Conservation (phyloP, 2,797 vertebrate species). For the Ceyx erithaca region DNA sequence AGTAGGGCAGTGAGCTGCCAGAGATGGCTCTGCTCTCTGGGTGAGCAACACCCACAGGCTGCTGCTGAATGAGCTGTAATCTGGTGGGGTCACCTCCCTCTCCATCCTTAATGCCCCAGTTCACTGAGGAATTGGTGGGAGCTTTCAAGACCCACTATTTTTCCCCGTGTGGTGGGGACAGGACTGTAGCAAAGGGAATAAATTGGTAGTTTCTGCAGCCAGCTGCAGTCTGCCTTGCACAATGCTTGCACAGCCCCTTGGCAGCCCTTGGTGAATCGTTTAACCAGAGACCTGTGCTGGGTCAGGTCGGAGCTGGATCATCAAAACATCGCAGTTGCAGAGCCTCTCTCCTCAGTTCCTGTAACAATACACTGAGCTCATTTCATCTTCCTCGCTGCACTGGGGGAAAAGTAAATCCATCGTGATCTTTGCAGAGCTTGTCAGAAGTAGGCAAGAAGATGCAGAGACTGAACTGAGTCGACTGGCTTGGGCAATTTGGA, state of each 20-base stretch:
- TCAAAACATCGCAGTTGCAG: background rate
- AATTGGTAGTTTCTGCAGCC: background rate
- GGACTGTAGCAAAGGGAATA: background rate
- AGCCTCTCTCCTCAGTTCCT: background rate
- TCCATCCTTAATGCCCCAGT: background rate
- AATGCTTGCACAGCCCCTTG: background rate
- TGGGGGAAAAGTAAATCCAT: background rate
- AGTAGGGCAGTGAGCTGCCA: slow-evolving; percentile 61
- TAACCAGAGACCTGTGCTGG: background rate
- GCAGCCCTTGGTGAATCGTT: background rate
- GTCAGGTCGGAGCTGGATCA: background rate
- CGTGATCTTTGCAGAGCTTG: background rate
- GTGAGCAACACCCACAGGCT: background rate
- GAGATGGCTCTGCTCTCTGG: background rate
- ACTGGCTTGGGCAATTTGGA: slow-evolving; percentile 4
- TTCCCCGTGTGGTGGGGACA: background rate
- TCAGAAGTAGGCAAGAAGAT: slow-evolving; percentile 12
- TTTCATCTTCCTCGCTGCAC: background rate
- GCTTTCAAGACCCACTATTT: background rate
- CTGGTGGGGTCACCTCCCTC: background rate
- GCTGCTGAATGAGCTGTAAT: background rate
- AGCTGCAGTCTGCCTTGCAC: background rate
- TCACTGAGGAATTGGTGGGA: background rate
- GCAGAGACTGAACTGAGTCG: background rate
- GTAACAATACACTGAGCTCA: background rate